A percentile compares a stretch with the other conserved stretches of the same genome.
Conservation (phyloP, 1,140 invertebrate genomes). For the Nasonia vitripennis region DNA sequence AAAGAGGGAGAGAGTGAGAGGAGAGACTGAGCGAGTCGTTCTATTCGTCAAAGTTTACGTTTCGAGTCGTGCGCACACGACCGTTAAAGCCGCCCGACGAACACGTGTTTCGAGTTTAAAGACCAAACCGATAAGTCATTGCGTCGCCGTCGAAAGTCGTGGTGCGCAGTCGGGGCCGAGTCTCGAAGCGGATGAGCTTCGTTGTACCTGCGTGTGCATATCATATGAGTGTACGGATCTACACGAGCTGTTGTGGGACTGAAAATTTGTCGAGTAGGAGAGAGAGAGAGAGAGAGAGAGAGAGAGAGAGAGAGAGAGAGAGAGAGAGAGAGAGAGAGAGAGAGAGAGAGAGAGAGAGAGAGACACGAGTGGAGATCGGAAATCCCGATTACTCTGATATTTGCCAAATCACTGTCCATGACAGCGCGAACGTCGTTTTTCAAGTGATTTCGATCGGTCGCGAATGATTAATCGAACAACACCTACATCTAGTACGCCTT, state of each 20-base stretch:
- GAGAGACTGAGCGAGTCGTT: background rate
- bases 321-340: background rate
- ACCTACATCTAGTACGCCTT: background rate
- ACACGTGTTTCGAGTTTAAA: conserved; percentile 52
- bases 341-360: background rate
- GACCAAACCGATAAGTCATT: conserved; percentile 45
- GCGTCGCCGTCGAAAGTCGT: background rate
- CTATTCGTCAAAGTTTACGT: conserved; percentile 29
- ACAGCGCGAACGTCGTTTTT: background rate
- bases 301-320: background rate
- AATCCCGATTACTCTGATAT: conserved; percentile 8
- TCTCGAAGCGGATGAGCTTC: background rate
- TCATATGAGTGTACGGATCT: background rate
- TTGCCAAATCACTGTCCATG: conserved; percentile 38
- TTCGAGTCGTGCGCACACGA: background rate
- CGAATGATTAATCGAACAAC: background rate
- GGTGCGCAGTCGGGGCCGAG: background rate
- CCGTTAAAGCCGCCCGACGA: conserved; percentile 25
- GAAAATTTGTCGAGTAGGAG: conserved; percentile 21
- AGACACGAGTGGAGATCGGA: background rate
- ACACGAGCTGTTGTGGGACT: background rate
- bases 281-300: background rate
- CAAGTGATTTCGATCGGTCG: background rate
- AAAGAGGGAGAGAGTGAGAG: background rate
- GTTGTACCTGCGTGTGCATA: background rate